phyloP scores from a whole-genome alignment of 2,113 vertebrate genomes.

The Microcebus lehilahytsara region DNA sequence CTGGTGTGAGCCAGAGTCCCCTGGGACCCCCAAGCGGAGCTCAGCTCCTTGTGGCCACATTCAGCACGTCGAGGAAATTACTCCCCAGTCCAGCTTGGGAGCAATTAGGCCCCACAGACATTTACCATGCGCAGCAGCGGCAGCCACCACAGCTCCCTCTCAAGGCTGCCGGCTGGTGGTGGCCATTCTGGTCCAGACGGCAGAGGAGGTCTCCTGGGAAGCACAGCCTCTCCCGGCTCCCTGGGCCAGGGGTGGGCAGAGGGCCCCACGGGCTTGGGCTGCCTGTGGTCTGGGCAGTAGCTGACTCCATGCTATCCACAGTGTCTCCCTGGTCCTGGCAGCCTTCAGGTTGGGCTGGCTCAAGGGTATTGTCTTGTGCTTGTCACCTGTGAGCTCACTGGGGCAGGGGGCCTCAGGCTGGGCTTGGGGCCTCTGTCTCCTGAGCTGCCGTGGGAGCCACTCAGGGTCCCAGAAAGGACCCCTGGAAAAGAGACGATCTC shows the following conservation, averaged over 20 bases:
- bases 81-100: background rate
- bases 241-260: too few relatives aligned
- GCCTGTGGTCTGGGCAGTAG: background rate
- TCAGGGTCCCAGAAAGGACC: background rate
- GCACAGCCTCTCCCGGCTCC: fast-evolving
- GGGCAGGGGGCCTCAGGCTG: too few relatives aligned
- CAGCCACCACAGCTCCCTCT: background rate
- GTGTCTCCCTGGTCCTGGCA: background rate
- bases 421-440: background rate
- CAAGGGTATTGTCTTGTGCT: background rate
- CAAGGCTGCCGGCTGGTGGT: fast-evolving
- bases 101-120: background rate
- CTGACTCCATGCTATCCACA: fast-evolving
- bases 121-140: fast-evolving
- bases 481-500: fast-evolving
- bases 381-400: background rate
- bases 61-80: background rate
- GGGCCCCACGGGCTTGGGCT: background rate
- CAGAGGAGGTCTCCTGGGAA: background rate
- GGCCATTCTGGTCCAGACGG: background rate
- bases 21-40: background rate
- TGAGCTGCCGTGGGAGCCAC: too few relatives aligned
- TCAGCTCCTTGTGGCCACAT: background rate
- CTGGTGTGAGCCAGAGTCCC: background rate
- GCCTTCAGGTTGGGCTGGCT: background rate